phyloP scores from a whole-genome alignment of 1,140 invertebrate species.

The Charaxes varanes region DNA sequence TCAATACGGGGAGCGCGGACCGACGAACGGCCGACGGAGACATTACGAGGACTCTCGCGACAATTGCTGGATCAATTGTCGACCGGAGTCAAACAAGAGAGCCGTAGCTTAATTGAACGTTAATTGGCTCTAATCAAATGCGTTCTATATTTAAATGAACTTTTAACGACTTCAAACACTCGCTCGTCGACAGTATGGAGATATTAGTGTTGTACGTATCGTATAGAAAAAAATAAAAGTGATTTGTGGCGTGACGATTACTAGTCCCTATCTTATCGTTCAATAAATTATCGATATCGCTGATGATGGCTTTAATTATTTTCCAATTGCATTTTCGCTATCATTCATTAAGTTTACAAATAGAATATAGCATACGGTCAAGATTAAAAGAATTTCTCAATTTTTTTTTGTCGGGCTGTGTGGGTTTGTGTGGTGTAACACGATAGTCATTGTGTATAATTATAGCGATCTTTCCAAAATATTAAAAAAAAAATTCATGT shows the following conservation, averaged over 20 bases:
- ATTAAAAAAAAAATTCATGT: too few relatives aligned
- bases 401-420: too few relatives aligned
- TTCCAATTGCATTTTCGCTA: too few relatives aligned
- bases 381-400: too few relatives aligned
- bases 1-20: constrained; percentile 37
- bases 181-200: constrained; percentile 11
- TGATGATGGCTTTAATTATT: too few relatives aligned
- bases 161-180: constrained; percentile 50
- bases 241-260: constrained; percentile 5
- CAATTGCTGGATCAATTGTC: constrained; percentile 57
- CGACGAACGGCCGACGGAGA: too few relatives aligned
- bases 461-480: too few relatives aligned
- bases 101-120: constrained; percentile 64
- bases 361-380: too few relatives aligned
- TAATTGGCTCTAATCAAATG: constrained; percentile 73
- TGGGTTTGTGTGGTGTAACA: too few relatives aligned
- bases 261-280: not conserved
- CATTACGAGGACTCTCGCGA: constrained; percentile 45
- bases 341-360: too few relatives aligned
- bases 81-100: constrained; percentile 53
- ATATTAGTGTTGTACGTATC: constrained; percentile 7
- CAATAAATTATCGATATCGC: constrained; percentile 1
- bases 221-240: too few relatives aligned
- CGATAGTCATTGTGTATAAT: too few relatives aligned
- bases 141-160: constrained; percentile 73